These are phyloP conservation scores for Scolanthus callimorphus DNA, from an alignment of 92 coral and sea anemone species.

Conservation along the genomic window DNA sequence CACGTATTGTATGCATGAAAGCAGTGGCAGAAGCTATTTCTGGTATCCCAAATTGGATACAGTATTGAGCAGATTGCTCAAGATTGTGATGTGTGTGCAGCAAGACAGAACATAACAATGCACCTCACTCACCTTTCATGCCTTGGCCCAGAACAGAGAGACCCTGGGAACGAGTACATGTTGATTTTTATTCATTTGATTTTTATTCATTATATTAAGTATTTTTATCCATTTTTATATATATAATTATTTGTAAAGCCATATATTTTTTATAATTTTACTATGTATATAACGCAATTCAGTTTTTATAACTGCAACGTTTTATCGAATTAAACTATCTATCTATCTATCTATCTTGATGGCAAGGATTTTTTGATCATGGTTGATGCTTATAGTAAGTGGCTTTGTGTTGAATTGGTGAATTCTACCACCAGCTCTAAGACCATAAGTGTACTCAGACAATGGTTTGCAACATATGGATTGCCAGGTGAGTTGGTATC, in stretches of 20 bases:
- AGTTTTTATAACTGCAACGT: no score
- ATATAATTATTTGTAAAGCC: no score
- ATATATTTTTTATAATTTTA: no score
- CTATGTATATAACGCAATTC: no score
- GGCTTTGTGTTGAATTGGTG: constrained; percentile 54
- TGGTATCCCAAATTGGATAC: constrained; percentile 56
- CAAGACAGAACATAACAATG: background rate
- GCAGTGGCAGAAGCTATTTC: constrained; percentile 42
- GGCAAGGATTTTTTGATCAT: constrained; percentile 29
- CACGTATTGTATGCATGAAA: constrained; percentile 52
- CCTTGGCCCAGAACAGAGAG: constrained; percentile 32
- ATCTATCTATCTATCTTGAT: constrained; percentile 8
- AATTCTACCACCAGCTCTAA: constrained; percentile 20
- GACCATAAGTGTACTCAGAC: constrained; percentile 25
- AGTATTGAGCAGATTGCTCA: constrained; percentile 41
- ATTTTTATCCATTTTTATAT: no score
- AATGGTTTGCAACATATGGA: constrained; percentile 48
- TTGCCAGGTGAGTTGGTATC: constrained; percentile 43
- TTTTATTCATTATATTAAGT: no score
- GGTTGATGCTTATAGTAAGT: constrained; percentile 39
- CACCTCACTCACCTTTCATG: no score
- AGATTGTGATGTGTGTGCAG: background rate
- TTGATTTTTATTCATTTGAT: constrained; percentile 45
- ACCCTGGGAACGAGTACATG: constrained; percentile 36
- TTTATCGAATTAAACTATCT: no score